Evolutionary conservation across 2,797 vertebrate species (phyloP).

Genomic region (Coilia nasus): DNA sequence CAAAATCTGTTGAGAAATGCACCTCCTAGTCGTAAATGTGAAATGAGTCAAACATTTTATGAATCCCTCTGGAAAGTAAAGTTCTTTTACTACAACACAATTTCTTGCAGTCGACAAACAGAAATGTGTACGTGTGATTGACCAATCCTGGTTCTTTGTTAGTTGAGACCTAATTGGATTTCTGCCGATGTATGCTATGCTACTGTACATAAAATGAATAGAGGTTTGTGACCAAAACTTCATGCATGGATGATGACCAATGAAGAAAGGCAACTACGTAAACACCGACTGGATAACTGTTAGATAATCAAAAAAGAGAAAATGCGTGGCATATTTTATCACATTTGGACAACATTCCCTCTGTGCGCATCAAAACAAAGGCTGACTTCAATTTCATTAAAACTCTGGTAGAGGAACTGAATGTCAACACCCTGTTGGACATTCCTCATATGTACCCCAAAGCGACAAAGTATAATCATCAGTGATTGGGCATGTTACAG

Average conservation of each 20-base stretch:
- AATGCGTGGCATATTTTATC: not conserved
- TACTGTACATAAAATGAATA: not conserved
- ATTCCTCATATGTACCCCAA: not conserved
- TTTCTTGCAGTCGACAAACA: not conserved
- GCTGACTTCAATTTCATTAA: not conserved
- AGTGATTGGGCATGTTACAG: not conserved
- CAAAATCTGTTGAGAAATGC: not conserved
- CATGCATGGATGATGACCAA: slow-evolving; percentile 30
- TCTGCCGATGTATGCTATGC: not conserved
- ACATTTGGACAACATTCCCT: not conserved
- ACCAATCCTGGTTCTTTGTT: not conserved
- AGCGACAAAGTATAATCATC: not conserved
- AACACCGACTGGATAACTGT: slow-evolving; percentile 33
- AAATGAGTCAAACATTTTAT: not conserved
- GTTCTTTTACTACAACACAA: not conserved
- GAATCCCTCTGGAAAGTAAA: not conserved
- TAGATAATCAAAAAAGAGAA: slow-evolving; percentile 26
- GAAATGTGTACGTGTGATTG: not conserved
- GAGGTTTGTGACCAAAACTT: not conserved
- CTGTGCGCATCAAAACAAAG: not conserved
- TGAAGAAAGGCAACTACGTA: slow-evolving; percentile 42
- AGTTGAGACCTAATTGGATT: not conserved
- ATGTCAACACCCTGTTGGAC: not conserved
- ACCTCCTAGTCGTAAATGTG: not conserved
- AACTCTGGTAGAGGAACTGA: not conserved